A percentile compares a stretch with the other conserved stretches of the same genome.
Evolutionary conservation across 2,888 invertebrate genomes (phyloP).

Genomic region (Apantesis nais): DNA sequence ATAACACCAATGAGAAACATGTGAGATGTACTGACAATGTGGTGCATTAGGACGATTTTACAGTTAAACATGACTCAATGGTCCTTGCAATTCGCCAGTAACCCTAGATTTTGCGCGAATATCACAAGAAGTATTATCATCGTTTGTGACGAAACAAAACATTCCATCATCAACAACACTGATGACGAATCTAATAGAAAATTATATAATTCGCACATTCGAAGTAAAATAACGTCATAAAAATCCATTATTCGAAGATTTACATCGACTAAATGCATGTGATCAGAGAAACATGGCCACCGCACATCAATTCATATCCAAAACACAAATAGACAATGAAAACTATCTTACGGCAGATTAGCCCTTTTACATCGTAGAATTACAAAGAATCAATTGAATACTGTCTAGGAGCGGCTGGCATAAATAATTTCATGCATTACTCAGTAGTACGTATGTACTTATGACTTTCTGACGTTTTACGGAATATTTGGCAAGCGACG

Average conservation of each 20-base stretch:
- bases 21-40: slow-evolving; percentile 78
- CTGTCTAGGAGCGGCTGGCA: slow-evolving; percentile 75
- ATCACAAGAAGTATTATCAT: slow-evolving; percentile 64
- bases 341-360: slow-evolving; percentile 66
- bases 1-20: slow-evolving; percentile 87
- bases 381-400: slow-evolving; percentile 76
- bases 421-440: slow-evolving; percentile 83
- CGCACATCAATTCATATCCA: slow-evolving; percentile 71
- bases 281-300: slow-evolving; percentile 84
- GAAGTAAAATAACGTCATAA: slow-evolving; percentile 66
- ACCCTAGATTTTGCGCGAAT: slow-evolving; percentile 82
- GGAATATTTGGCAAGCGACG: slow-evolving; percentile 85
- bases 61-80: slow-evolving; percentile 72
- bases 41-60: slow-evolving; percentile 78
- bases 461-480: slow-evolving; percentile 85
- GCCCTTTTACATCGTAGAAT: slow-evolving; percentile 62
- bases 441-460: slow-evolving; percentile 83
- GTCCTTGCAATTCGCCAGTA: slow-evolving; percentile 84
- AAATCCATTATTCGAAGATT: slow-evolving; percentile 69
- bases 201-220: slow-evolving; percentile 78
- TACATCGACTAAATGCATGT: slow-evolving; percentile 78
- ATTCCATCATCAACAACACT: slow-evolving; percentile 62
- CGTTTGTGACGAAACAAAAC: slow-evolving; percentile 64
- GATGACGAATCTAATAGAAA: slow-evolving; percentile 62
- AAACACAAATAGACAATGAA: slow-evolving; percentile 81